Evolutionary conservation across 2,888 invertebrate genomes (phyloP), one percentile per base, ranked within the genome.

Genomic region (Lucinisca nassula): DNA sequence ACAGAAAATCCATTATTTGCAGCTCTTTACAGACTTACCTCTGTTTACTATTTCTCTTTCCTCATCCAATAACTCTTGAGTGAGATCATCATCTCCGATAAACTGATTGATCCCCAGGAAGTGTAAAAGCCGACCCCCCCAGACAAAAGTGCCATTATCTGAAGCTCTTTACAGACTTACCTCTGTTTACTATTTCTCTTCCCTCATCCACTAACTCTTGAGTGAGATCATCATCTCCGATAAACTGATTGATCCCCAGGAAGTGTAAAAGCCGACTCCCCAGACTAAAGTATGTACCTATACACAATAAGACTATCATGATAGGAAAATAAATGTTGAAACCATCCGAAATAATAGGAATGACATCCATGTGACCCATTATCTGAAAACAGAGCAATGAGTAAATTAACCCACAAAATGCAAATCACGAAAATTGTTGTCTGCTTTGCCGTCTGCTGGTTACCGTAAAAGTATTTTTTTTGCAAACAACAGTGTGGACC

Each of bases 311-410:
- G 84, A 99, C 97, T 96, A 99, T 99, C 85, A 98, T 97, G 97
- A 99, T 99, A 0, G 99, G 99, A 96, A 99, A 99, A 97, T 99
- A 99, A 81, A 99, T 98, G 97, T 99, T 99, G 97, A 99, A 99
- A 12, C 99, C 99, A 96, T 99, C 98, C 0, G 99, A 98, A 91
- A 99, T 98, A 87, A 99, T 98, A 38, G 98, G 98, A 81, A 99
- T 98, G 0, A 99, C 99, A 96, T 99, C 99, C 99, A 99, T 98
- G 96, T 99, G 99, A 0, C 99, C 99, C 99, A 99, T 99, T 93
- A 99, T 98, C 97, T 97, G 93, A 72, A 94, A 88, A 82, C n/a
- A n/a, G n/a, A n/a, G n/a, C n/a, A n/a, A n/a, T n/a, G n/a, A n/a
- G n/a, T n/a, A n/a, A n/a, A n/a, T n/a, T n/a, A n/a, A n/a, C n/a